These are phyloP conservation scores for Trichogramma evanescens DNA, from an alignment of 2,888 invertebrate genomes.

Conservation along the genomic window DNA sequence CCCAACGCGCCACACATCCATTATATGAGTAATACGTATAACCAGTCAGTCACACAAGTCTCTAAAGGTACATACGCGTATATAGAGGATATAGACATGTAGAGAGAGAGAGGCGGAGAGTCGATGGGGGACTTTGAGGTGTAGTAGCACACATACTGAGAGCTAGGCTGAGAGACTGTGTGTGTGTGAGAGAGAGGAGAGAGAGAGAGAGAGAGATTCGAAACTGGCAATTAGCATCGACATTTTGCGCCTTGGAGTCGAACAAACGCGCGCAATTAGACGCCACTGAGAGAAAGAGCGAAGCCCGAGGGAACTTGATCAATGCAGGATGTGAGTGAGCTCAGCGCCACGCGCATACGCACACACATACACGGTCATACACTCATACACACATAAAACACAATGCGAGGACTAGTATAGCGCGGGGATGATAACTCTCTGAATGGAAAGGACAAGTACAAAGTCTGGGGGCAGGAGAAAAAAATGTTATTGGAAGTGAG, in stretches of 20 bases:
- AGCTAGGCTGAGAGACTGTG: background rate
- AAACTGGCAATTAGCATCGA: slow-evolving; percentile 28
- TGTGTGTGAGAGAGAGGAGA: background rate
- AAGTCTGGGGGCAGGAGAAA: no score
- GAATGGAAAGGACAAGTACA: no score
- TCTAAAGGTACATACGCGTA: background rate
- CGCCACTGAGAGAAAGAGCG: slow-evolving; percentile 12
- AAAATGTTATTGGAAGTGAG: no score
- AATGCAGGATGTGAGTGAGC: slow-evolving; percentile 23
- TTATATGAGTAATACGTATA: no score
- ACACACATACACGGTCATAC: no score
- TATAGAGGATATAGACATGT: background rate
- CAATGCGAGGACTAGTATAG: no score
- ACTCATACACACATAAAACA: no score
- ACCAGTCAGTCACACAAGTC: no score
- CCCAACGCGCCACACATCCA: no score
- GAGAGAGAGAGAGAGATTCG: slow-evolving; percentile 16
- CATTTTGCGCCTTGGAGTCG: slow-evolving; percentile 23
- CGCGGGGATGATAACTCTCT: no score
- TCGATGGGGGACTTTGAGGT: background rate
- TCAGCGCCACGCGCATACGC: no score
- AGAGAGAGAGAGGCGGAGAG: background rate
- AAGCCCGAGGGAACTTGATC: slow-evolving; percentile 24
- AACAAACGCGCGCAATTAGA: slow-evolving; percentile 30
- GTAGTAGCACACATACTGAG: no score